phyloP scores from a whole-genome alignment of 2,888 invertebrate species.

The Eupithecia pulchellata region DNA sequence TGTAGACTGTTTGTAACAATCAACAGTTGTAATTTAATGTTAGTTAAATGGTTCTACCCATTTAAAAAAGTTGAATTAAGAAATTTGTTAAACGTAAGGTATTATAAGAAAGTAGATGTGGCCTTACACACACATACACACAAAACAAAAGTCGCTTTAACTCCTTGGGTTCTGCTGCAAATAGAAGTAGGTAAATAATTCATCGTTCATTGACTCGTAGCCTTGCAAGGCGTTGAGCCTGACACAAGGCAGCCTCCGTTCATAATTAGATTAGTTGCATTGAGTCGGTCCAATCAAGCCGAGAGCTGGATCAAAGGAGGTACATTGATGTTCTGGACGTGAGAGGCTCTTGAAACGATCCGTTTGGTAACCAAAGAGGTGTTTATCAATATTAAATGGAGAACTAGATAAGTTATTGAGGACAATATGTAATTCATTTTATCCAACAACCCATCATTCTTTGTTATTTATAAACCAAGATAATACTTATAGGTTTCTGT shows the following conservation, averaged over 20 bases:
- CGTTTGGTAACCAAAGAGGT: constrained; percentile 4
- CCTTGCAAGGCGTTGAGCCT: constrained; percentile 7
- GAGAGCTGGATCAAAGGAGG: constrained; percentile 15
- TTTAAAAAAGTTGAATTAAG: too few species aligned
- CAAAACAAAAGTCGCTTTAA: neutral
- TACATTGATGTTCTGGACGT: neutral
- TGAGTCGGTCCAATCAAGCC: constrained; percentile 14
- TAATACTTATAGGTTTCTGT: too few species aligned
- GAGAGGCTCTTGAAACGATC: neutral
- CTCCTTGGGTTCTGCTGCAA: neutral
- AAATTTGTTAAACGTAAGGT: neutral
- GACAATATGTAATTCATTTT: neutral
- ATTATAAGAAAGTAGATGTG: neutral
- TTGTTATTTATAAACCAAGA: too few species aligned
- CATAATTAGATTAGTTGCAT: constrained; percentile 16
- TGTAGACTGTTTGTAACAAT: too few species aligned
- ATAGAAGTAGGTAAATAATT: neutral
- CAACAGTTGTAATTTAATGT: too few species aligned
- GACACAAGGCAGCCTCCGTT: constrained; percentile 2
- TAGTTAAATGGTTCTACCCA: too few species aligned
- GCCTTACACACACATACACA: neutral
- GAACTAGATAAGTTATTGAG: neutral
- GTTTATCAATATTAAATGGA: neutral
- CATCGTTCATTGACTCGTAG: neutral
- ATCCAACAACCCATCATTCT: neutral